Evolutionary conservation across 1,140 invertebrate genomes (phyloP).

Genomic region (Telenomus remus): DNA sequence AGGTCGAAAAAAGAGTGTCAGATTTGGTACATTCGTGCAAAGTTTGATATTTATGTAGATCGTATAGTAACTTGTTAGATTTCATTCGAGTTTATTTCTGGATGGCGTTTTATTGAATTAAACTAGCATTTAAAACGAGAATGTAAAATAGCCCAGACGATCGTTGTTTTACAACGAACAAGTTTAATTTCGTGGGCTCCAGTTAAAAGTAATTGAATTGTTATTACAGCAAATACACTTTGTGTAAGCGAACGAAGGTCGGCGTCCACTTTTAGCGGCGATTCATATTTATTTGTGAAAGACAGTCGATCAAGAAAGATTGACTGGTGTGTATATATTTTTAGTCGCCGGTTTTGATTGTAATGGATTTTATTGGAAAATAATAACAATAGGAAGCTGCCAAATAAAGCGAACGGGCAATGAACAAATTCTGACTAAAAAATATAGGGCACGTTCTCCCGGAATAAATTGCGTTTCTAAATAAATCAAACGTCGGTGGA

Average conservation of each 20-base stretch:
- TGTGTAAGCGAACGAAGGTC: background rate
- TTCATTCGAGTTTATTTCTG: slow-evolving; percentile 25
- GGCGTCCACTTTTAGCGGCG: too few relatives aligned
- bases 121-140: slow-evolving; percentile 19
- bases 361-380: too few relatives aligned
- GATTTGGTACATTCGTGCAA: slow-evolving; percentile 12
- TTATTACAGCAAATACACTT: slow-evolving; percentile 31
- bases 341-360: slow-evolving; percentile 3
- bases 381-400: too few relatives aligned
- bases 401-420: too few relatives aligned
- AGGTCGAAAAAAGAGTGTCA: slow-evolving; percentile 5
- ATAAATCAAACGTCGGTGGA: too few relatives aligned
- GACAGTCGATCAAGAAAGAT: slow-evolving; percentile 4
- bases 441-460: too few relatives aligned
- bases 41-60: slow-evolving; percentile 29
- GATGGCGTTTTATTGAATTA: slow-evolving; percentile 28
- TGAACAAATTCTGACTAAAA: too few relatives aligned
- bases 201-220: slow-evolving; percentile 32
- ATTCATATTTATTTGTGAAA: background rate
- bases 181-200: slow-evolving; percentile 11
- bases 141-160: slow-evolving; percentile 7
- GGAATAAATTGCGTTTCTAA: too few relatives aligned
- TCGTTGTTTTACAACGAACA: slow-evolving; percentile 23
- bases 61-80: slow-evolving; percentile 24
- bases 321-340: slow-evolving; percentile 12